Base-by-base conservation (phyloP, 2,888 invertebrate species). In the Phortica okadai region DNA sequence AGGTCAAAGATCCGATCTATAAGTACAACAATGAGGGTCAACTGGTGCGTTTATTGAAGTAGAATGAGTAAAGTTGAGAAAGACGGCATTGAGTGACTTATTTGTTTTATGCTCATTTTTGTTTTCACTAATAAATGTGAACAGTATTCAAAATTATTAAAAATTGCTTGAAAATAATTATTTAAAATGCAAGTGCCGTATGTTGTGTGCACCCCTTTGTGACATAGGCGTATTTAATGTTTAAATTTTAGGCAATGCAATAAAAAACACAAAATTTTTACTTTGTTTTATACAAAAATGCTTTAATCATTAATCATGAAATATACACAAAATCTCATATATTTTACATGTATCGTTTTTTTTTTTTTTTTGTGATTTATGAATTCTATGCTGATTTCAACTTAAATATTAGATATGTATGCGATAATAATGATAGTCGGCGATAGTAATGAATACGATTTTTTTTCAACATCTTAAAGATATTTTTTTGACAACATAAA, bases 281-380 rank as follows among this genome's bases (percentile, higher is more conserved):
- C 86, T 90, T 90, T 90, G 90, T 90, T 90, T 90, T 90, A 88
- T 90, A 90, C 90, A 90, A 90, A 89, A 90, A 90, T 90, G 90
- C 90, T 84, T 89, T 89, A 87, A 85, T 88, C 81, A 74, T 87
- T 87, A 33, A 33, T 1, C 33, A 84, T 85, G 85, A 85, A 82
- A 74, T 86, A 86, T 84, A 84, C 82, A 86, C 82, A 84, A 83
- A 83, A 84, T 86, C 81, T 86, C 81, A 82, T 82, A 79, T 81
- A 82, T 85, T 78, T 77, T 75, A 73, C 77, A 78, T 77, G 75
- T 80, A 78, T 78, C 78, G 76, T 74, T 76, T 80, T 74, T 54
- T 76, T 80, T 81, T 72, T 62, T 76, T 79, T 62, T 25, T 16
- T 62, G n/a, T 16, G 16, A 62, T 62, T 62, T 62, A 62, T 62